A percentile compares a stretch with the other conserved stretches of the same genome.
These are phyloP conservation scores for Sparus aurata DNA, from an alignment of 2,797 vertebrate genomes.

Conservation along the genomic window DNA sequence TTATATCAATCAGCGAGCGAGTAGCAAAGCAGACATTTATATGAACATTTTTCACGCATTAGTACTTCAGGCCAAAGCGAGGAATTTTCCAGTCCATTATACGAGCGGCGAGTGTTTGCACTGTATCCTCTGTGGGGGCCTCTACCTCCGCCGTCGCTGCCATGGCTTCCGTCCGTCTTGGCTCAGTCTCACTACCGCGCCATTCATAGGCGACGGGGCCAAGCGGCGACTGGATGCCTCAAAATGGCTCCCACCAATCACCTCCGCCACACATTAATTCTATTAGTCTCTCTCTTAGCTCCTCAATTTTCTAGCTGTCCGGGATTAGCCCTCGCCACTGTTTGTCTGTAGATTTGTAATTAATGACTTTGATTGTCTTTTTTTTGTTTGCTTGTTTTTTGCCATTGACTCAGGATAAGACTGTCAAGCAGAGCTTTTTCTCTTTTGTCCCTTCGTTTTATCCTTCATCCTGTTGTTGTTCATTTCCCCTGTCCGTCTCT, in stretches of 20 bases:
- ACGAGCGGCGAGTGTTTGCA: conserved; percentile 47
- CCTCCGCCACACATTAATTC: conserved; percentile 49
- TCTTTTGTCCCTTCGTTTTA: conserved; percentile 60
- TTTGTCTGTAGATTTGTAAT: conserved; percentile 70
- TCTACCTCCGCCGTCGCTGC: conserved; percentile 53
- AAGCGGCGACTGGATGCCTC: conserved; percentile 40
- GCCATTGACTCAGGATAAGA: conserved; percentile 61
- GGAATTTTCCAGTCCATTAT: conserved; percentile 63
- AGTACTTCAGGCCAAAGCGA: conserved; percentile 36
- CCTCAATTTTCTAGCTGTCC: conserved; percentile 46
- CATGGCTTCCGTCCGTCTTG: conserved; percentile 46
- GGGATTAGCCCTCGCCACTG: conserved; percentile 62
- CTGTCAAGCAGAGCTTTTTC: conserved; percentile 40
- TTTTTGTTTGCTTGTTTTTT: conserved; percentile 37
- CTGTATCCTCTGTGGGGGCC: conserved; percentile 56
- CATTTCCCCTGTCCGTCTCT: conserved; percentile 52
- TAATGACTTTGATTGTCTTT: conserved; percentile 64
- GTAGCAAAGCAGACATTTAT: conserved; percentile 45
- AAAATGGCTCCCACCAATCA: conserved; percentile 63
- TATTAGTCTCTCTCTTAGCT: conserved; percentile 51
- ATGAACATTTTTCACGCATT: conserved; percentile 41
- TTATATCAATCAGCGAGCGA: conserved; percentile 50
- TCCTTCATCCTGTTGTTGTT: conserved; percentile 63
- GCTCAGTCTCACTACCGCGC: conserved; percentile 33
- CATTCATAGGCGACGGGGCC: conserved; percentile 50